phyloP scores from a whole-genome alignment of 2,888 invertebrate genomes.

The Lasius platythorax region DNA sequence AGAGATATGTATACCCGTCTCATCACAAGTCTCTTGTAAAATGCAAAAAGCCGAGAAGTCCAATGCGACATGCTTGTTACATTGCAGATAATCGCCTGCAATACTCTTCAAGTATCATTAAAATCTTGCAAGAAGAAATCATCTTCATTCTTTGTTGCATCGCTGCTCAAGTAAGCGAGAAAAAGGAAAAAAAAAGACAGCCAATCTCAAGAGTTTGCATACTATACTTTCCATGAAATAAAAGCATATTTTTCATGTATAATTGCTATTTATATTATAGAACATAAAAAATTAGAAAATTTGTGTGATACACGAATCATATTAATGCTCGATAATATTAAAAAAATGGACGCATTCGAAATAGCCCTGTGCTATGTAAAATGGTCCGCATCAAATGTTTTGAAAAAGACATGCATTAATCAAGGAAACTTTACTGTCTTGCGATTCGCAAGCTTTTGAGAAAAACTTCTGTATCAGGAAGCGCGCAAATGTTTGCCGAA shows the following conservation, averaged over 20 bases:
- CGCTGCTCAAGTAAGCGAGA: background rate
- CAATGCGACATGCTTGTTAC: constrained; percentile 33
- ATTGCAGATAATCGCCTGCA: constrained; percentile 57
- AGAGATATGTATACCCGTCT: constrained; percentile 11
- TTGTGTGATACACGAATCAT: background rate
- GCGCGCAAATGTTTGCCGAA: constrained; percentile 61
- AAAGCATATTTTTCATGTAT: background rate
- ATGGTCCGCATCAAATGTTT: constrained; percentile 13
- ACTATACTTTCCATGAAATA: background rate
- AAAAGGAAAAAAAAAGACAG: background rate
- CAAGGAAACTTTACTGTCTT: constrained; percentile 20
- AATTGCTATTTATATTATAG: background rate
- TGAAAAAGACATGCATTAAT: constrained; percentile 33
- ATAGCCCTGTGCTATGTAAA: background rate
- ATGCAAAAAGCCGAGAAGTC: constrained; percentile 4
- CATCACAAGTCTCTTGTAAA: constrained; percentile 25
- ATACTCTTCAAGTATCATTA: constrained; percentile 58
- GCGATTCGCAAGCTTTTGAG: constrained; percentile 51
- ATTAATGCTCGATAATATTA: background rate
- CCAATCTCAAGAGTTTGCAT: background rate
- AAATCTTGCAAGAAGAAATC: background rate
- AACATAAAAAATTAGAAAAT: background rate
- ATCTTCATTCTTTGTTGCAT: background rate
- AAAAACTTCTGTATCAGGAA: constrained; percentile 69
- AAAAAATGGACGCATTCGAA: background rate